These are phyloP conservation scores for Lycaon pictus DNA, from an alignment of 2,113 vertebrate genomes.

Conservation along the genomic window DNA sequence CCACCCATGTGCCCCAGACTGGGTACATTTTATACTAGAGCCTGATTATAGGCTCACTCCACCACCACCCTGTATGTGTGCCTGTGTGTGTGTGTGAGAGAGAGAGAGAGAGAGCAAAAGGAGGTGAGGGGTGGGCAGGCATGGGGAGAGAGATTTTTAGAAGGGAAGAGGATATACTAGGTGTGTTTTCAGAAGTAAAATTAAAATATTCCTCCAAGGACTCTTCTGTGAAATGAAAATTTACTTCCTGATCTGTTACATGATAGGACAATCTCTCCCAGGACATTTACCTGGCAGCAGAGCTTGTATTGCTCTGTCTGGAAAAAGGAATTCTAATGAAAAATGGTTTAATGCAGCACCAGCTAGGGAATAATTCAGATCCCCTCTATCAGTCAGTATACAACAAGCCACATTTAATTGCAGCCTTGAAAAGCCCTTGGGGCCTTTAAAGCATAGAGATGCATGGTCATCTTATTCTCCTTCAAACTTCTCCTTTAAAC, in stretches of 20 bases:
- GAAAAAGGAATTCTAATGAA: slow-evolving; percentile 76
- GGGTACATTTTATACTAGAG: not conserved
- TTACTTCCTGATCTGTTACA: slow-evolving; percentile 67
- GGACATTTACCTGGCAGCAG: slow-evolving; percentile 58
- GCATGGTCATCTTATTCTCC: slow-evolving; percentile 22
- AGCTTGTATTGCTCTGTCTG: slow-evolving; percentile 74
- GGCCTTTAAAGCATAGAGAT: slow-evolving; percentile 63
- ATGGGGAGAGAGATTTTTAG: not conserved
- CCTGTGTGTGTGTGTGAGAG: not conserved
- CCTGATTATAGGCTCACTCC: not conserved
- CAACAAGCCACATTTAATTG: slow-evolving; percentile 71
- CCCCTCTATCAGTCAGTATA: slow-evolving; percentile 71
- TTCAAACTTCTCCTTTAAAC: slow-evolving; percentile 31
- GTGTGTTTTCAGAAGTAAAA: slow-evolving; percentile 73
- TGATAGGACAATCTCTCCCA: slow-evolving; percentile 70
- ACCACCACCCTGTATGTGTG: accelerated
- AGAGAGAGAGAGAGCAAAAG: not conserved
- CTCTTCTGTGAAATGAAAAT: slow-evolving; percentile 73
- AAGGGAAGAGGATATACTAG: slow-evolving; percentile 53
- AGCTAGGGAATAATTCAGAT: slow-evolving; percentile 76
- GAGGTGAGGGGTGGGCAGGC: not conserved
- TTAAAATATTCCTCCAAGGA: slow-evolving; percentile 77
- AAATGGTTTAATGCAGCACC: slow-evolving; percentile 72
- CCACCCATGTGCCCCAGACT: not conserved
- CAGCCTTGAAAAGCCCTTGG: slow-evolving; percentile 60